A percentile compares a stretch with the other conserved stretches of the same genome.
phyloP scores from a whole-genome alignment of 2,113 vertebrate species.

The Apaloderma vittatum region DNA sequence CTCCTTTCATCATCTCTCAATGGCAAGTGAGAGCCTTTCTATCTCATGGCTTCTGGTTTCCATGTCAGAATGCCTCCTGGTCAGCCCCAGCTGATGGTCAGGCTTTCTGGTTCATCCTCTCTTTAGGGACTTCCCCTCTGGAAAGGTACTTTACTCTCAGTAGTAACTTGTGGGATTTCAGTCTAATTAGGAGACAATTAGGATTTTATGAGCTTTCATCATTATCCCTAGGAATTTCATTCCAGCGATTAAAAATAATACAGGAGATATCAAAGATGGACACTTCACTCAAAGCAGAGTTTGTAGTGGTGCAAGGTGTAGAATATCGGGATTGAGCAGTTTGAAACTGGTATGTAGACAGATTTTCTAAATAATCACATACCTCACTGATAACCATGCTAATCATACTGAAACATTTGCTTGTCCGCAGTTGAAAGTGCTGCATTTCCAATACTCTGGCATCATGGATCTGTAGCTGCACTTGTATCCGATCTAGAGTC shows the following conservation, averaged over 20 bases:
- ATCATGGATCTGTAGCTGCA: not conserved
- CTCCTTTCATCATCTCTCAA: not conserved
- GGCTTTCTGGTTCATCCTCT: not conserved
- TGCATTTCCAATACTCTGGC: slow-evolving; percentile 22
- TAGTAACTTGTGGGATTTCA: not conserved
- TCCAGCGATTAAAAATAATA: not conserved
- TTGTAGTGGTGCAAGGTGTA: not conserved
- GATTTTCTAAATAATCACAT: not conserved
- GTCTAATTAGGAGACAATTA: not conserved
- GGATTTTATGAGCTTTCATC: not conserved
- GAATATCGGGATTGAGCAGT: not conserved
- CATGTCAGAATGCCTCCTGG: not conserved
- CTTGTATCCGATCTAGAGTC: not conserved
- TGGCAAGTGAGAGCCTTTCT: not conserved
- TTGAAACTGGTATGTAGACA: not conserved
- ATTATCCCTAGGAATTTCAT: not conserved
- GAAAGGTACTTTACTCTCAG: not conserved
- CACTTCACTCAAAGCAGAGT: not conserved
- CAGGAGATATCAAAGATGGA: not conserved
- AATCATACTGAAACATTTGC: not conserved
- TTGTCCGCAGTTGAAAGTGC: slow-evolving; percentile 2
- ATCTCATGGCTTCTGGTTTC: not conserved
- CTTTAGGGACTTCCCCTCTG: not conserved
- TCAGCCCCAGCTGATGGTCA: not conserved
- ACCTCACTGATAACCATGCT: not conserved